These are phyloP conservation scores for Rhinichthys klamathensis DNA, from an alignment of 2,113 vertebrate genomes.

Conservation along the genomic window DNA sequence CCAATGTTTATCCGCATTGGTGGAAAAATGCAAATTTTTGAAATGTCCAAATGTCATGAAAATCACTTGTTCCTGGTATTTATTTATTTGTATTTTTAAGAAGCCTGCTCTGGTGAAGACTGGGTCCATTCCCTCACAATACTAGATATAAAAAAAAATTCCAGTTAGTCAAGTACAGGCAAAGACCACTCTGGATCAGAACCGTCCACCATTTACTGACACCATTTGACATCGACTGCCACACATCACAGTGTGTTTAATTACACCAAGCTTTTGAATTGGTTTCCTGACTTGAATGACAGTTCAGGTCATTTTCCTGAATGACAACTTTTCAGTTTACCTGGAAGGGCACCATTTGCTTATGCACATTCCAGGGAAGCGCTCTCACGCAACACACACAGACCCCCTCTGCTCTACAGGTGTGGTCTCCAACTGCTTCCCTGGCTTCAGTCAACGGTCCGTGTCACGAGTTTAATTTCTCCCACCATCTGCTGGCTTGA, in stretches of 20 bases:
- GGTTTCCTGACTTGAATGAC: not conserved
- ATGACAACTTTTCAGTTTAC: not conserved
- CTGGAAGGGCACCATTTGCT: slow-evolving; percentile 22
- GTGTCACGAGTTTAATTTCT: slow-evolving; percentile 77
- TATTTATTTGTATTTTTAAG: not conserved
- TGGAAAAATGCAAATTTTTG: not conserved
- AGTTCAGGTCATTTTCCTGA: slow-evolving; percentile 9
- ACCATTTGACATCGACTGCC: not conserved
- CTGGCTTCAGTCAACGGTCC: slow-evolving; percentile 62
- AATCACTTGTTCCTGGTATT: not conserved
- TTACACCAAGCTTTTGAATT: not conserved
- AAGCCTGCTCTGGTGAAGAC: not conserved
- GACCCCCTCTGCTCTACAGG: slow-evolving; percentile 59
- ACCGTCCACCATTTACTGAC: slow-evolving; percentile 2
- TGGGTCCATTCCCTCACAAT: slow-evolving; percentile 52
- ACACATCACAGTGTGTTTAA: not conserved
- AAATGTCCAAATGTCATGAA: not conserved
- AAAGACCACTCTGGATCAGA: slow-evolving; percentile 69
- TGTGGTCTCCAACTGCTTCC: slow-evolving; percentile 62
- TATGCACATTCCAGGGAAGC: not conserved
- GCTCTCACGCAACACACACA: not conserved
- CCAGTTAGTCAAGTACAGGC: slow-evolving; percentile 67
- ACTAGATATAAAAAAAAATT: slow-evolving; percentile 68
- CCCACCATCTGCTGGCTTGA: slow-evolving; percentile 78
- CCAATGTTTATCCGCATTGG: not conserved